Conservation (phyloP, 2,797 vertebrate species). For the Alauda arvensis region DNA sequence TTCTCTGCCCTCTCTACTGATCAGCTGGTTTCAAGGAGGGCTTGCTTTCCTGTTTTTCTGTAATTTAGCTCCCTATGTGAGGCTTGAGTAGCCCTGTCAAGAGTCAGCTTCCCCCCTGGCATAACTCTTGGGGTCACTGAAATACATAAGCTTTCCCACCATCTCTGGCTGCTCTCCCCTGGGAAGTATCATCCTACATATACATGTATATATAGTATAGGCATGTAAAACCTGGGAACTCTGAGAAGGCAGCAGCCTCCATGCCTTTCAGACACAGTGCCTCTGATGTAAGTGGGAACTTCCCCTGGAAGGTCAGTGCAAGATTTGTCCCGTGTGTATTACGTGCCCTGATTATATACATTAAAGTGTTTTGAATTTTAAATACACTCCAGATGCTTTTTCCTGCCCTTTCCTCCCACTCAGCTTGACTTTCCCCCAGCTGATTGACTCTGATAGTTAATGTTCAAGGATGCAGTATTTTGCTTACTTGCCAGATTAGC, state of each 20-base stretch:
- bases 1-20: background rate
- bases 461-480: background rate
- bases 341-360: background rate
- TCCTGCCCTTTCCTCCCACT: constrained; percentile 32
- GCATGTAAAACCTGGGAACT: background rate
- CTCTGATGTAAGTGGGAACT: constrained; percentile 5
- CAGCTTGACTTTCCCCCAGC: background rate
- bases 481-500: background rate
- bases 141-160: constrained; percentile 25
- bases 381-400: constrained; percentile 39
- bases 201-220: background rate
- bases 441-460: constrained; percentile 2
- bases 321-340: constrained; percentile 2
- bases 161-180: background rate
- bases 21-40: background rate
- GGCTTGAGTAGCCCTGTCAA: background rate
- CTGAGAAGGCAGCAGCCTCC: background rate
- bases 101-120: background rate
- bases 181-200: background rate
- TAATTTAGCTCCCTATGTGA: background rate
- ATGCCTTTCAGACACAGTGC: background rate
- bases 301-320: background rate
- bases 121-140: background rate
- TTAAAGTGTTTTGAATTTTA: constrained; percentile 1
- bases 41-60: background rate